Evolutionary conservation across 2,888 invertebrate species (phyloP), one percentile per base, ranked within the genome.

Genomic region (Anoncus sp.): DNA sequence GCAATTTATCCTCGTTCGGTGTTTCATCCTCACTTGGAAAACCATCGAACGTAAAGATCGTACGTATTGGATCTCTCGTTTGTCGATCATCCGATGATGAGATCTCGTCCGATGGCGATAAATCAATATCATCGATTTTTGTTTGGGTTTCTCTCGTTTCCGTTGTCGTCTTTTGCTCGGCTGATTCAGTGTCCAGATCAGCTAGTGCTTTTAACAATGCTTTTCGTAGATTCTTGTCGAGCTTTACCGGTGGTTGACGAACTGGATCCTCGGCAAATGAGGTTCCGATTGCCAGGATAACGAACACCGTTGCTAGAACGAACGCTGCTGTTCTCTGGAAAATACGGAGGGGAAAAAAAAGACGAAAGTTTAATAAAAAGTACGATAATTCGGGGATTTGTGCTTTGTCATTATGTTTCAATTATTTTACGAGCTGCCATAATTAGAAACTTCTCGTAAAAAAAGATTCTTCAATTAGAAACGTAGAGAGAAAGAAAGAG

Each of bases 121-220:
- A 22, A 40, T 66, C 75, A 18, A 40, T 31, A 6, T 75, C 60
- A 4, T 71, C 60, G 40, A 24, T 35, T 1, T 43, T 60, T 14
- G 60, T 20, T n/a, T n/a, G n/a, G n/a, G n/a, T n/a, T 0, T 49
- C 35, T 12, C 57, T 51, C n/a, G 59, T 20, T 14, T 74, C 74
- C 3, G 31, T 18, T 4, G 24, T 12, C 18, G 49, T 67, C 0
- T 86, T 87, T 20, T 93, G 93, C 18, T 91, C 88, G 60, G 92
- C 93, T 3, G 92, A 92, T 16, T 93, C 93, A 80, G 94, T 94
- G 90, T 97, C 96, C 60, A 97, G 91, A 85, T 96, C 96, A 63
- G 94, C 95, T 4, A 97, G 92, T 12, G 96, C 97, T 91, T 94
- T 95, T 5, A 97, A 91, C 49, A 97, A 91, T 0, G 96, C 97